Percentiles rank a stretch among this genome's conserved stretches.
These are phyloP conservation scores for Microtus ochrogaster DNA, from an alignment of 2,113 vertebrate species.

Conservation along the genomic window DNA sequence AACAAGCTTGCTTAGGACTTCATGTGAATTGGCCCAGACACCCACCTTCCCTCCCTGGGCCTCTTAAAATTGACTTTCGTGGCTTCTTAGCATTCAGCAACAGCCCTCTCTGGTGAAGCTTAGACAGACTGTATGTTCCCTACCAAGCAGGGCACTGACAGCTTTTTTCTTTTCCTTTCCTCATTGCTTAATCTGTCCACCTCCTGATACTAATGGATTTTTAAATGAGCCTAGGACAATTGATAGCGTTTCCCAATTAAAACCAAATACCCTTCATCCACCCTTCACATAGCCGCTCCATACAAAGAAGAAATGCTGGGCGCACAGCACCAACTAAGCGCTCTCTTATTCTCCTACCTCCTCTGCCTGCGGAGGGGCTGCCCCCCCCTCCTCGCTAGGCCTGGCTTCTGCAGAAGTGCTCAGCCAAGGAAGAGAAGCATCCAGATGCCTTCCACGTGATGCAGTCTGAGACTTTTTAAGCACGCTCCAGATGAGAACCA, in stretches of 20 bases:
- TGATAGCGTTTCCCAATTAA: constrained; percentile 78
- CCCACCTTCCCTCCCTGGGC: background rate
- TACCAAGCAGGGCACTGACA: constrained; percentile 60
- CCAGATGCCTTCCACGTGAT: too few species aligned
- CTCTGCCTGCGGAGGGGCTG: background rate
- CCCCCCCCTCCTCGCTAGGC: background rate
- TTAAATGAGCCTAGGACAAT: constrained; percentile 78
- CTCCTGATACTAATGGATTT: constrained; percentile 78
- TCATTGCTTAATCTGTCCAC: constrained; percentile 73
- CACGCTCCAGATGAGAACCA: background rate
- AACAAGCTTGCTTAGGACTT: constrained; percentile 33
- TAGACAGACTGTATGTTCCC: constrained; percentile 54
- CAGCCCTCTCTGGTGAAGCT: background rate
- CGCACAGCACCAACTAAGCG: background rate
- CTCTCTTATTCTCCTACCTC: background rate
- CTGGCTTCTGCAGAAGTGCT: background rate
- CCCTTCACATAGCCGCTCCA: constrained; percentile 49
- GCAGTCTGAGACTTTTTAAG: background rate
- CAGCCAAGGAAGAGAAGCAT: background rate
- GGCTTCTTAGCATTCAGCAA: constrained; percentile 74
- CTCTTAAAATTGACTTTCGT: constrained; percentile 50
- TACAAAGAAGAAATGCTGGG: background rate
- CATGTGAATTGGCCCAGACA: constrained; percentile 50
- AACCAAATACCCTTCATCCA: constrained; percentile 70
- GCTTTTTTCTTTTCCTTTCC: constrained; percentile 50